Conservation (phyloP, 2,113 vertebrate species). For the Protobothrops flavoviridis region DNA sequence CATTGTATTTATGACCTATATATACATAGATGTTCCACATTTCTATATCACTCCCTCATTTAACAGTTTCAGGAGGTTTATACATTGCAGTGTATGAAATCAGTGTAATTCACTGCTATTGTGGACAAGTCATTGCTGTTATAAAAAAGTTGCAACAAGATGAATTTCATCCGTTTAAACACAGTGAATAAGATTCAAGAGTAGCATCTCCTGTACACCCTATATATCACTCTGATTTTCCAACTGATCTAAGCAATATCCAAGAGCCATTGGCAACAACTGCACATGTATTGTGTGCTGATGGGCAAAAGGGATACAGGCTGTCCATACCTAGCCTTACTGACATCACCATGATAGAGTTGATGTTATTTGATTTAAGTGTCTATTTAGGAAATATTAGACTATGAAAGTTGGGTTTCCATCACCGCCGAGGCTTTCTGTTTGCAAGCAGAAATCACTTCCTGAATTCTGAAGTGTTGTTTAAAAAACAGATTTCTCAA, state of each 20-base stretch:
- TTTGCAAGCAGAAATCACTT: conserved; percentile 36
- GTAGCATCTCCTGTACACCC: neutral
- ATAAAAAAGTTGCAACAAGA: neutral
- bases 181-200: neutral
- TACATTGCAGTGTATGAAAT: neutral
- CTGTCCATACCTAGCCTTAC: neutral
- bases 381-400: neutral
- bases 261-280: neutral
- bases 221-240: neutral
- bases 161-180: neutral
- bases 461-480: conserved; percentile 59
- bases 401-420: neutral
- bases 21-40: neutral
- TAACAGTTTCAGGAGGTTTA: neutral
- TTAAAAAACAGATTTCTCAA: conserved; percentile 67
- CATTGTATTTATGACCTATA: neutral
- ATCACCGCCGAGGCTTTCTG: conserved; percentile 16
- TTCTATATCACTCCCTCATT: neutral
- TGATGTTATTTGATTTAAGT: neutral
- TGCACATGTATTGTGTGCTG: neutral
- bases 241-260: neutral
- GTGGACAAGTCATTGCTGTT: neutral
- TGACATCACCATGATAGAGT: neutral
- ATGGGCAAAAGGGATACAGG: neutral
- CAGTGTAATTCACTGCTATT: neutral